Evolutionary conservation across 2,113 vertebrate species (phyloP).

Genomic region (Aphelocoma coerulescens): DNA sequence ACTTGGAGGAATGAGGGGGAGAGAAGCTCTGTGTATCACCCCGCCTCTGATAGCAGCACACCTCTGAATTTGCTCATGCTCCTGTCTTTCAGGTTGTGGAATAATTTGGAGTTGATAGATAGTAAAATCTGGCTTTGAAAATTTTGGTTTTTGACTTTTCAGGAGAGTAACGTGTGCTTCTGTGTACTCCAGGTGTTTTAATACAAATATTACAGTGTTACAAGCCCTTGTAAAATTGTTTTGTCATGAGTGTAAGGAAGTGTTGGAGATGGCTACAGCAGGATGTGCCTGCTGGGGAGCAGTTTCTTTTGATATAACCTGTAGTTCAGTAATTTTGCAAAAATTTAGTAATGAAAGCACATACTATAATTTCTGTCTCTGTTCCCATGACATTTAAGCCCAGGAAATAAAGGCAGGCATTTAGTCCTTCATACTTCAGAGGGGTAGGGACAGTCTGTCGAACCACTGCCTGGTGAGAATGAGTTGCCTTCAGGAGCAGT

Average conservation of each 20-base stretch:
- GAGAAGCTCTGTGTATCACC: background rate
- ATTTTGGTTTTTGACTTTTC: background rate
- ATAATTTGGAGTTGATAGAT: background rate
- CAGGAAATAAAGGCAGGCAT: conserved; percentile 17
- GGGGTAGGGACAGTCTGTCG: background rate
- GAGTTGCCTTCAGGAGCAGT: background rate
- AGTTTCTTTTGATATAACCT: background rate
- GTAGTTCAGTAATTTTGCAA: background rate
- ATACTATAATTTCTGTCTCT: background rate
- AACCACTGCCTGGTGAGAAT: background rate
- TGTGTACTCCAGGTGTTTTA: background rate
- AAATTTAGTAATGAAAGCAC: background rate
- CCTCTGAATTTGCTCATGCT: background rate
- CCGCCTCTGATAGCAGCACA: background rate
- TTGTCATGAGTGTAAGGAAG: background rate
- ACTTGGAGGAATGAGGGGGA: background rate
- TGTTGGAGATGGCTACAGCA: background rate
- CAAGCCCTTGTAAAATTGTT: background rate
- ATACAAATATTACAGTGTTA: background rate
- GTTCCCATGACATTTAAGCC: background rate
- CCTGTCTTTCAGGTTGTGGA: background rate
- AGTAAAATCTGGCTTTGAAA: background rate
- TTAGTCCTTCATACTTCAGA: background rate
- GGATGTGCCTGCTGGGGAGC: background rate
- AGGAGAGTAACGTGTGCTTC: background rate